These are phyloP conservation scores for Vanessa cardui DNA, from an alignment of 2,888 invertebrate genomes.

Conservation along the genomic window DNA sequence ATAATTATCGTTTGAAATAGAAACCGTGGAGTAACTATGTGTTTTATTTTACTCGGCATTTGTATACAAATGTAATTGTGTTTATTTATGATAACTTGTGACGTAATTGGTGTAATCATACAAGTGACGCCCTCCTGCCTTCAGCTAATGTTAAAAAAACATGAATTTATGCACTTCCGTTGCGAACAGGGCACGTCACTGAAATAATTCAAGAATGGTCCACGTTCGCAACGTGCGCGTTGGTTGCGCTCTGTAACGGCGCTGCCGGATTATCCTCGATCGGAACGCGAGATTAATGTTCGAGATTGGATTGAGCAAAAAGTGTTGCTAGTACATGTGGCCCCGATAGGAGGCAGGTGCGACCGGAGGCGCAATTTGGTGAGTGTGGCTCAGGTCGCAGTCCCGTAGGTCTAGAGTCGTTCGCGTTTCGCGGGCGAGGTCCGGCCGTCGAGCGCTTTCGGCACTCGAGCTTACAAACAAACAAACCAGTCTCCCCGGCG, in stretches of 20 bases:
- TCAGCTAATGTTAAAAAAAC: no score
- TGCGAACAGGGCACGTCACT: neutral
- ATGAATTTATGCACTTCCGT: no score
- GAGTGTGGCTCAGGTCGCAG: conserved; percentile 16
- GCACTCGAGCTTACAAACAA: conserved; percentile 64
- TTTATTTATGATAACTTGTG: no score
- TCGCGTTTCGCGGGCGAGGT: conserved; percentile 30
- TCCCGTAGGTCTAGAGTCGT: neutral
- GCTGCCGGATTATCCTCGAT: conserved; percentile 18
- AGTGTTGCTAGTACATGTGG: conserved; percentile 12
- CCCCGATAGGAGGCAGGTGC: conserved; percentile 18
- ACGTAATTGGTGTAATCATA: no score
- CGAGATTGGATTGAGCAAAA: neutral
- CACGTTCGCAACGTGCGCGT: neutral
- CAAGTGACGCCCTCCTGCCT: no score
- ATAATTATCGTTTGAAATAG: no score
- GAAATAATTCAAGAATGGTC: conserved; percentile 2
- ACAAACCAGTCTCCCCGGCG: conserved; percentile 65
- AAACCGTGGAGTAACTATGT: no score
- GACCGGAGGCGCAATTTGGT: conserved; percentile 5
- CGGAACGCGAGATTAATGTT: conserved; percentile 16
- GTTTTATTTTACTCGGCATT: no score
- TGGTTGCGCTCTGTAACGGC: conserved; percentile 17
- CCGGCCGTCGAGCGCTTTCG: conserved; percentile 52
- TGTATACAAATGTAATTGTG: no score